phyloP scores from a whole-genome alignment of 2,797 vertebrate species.

The Prionace glauca region DNA sequence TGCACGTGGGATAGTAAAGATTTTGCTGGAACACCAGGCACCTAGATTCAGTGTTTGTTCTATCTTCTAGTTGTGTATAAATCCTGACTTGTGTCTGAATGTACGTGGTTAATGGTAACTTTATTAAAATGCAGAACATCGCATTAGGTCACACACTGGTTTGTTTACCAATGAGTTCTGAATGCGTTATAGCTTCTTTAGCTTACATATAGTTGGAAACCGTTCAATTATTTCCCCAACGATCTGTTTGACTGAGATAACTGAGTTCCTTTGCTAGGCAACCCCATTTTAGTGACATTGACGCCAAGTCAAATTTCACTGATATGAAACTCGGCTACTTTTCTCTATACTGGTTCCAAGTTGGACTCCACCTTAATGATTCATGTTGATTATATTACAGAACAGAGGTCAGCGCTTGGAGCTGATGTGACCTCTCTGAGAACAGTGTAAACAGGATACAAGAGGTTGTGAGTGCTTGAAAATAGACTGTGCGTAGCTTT shows the following conservation, averaged over 20 bases:
- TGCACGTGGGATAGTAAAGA: too few relatives aligned
- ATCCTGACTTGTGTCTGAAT: not conserved
- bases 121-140: not conserved
- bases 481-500: not conserved
- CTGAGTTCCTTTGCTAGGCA: not conserved
- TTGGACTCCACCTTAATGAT: conserved; percentile 2
- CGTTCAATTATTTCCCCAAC: not conserved
- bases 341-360: not conserved
- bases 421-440: not conserved
- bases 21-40: not conserved
- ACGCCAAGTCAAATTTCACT: conserved; percentile 3
- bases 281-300: not conserved
- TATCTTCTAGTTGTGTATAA: not conserved
- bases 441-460: not conserved
- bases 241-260: conserved; percentile 17
- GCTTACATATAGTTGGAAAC: not conserved
- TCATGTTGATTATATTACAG: conserved; percentile 10
- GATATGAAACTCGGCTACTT: conserved; percentile 21
- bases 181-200: not conserved
- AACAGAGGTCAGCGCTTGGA: conserved; percentile 17
- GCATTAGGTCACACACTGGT: not conserved
- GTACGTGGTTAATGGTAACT: not conserved
- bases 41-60: not conserved
- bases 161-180: not conserved
- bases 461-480: not conserved